Evolutionary conservation across 2,888 invertebrate species (phyloP), one percentile per base, ranked within the genome.

Genomic region (Hipparchia sbordonii): DNA sequence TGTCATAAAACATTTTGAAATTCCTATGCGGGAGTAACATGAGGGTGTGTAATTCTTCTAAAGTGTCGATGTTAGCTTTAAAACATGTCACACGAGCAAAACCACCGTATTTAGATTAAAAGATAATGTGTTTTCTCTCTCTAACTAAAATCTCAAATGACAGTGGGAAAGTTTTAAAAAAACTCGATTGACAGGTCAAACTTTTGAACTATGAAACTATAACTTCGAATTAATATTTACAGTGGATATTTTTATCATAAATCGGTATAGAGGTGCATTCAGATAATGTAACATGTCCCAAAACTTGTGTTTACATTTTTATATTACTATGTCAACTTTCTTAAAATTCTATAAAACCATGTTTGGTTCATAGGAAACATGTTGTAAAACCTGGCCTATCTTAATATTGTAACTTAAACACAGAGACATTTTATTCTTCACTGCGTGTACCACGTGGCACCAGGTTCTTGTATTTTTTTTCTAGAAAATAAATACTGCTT

Each of bases 41-140:
- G 78, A 78, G 78, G 81, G 81, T 79, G 77, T 80, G 81, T 79
- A 78, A 76, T 77, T 81, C 76, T 77, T 77, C 73, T 77, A 67
- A 71, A 74, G 71, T 77, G 84, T 87, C 82, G 81, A 81, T 84
- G 82, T 84, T 89, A 92, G 92, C 92, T 91, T 93, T 93, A 92
- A 90, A 88, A 82, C 82, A 85, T 87, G 88, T 90, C 89, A 89
- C 91, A 91, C 89, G 92, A 90, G 83, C 82, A 82, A 88, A 85
- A 93, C 93, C 93, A 93, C 93, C 93, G 93, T 86, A 79, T 87
- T 89, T 90, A 89, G 87, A 84, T 86, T 83, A 84, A 84, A 84
- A 65, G 81, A 65, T 59, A 80, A 81, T 78, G 77, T 77, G 77
- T 81, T 23, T 23, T 83, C 78, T 82, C 77, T 85, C 81, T 85